phyloP scores from a whole-genome alignment of 2,888 invertebrate species.

The Oscheius myriophilus region DNA sequence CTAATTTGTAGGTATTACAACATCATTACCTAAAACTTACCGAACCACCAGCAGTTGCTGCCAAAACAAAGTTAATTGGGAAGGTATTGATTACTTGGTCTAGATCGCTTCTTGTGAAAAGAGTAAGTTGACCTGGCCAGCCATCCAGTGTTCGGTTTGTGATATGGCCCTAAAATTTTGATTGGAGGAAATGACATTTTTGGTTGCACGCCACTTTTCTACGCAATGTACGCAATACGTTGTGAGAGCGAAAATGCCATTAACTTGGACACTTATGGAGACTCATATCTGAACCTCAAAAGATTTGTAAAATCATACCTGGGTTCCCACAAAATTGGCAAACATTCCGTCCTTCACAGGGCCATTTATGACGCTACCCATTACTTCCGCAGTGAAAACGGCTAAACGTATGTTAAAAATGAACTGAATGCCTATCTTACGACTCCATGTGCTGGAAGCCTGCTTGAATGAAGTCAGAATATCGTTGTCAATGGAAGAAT shows the following conservation, averaged over 20 bases:
- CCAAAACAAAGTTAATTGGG: conserved; percentile 15
- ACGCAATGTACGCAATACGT: too few relatives aligned
- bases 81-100: background rate
- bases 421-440: background rate
- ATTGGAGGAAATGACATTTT: too few relatives aligned
- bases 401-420: background rate
- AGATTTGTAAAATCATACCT: conserved; percentile 8
- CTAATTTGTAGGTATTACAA: background rate
- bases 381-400: conserved; percentile 19
- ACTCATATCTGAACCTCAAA: background rate
- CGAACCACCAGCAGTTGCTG: conserved; percentile 21
- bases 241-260: too few relatives aligned
- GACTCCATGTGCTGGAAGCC: background rate
- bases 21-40: background rate
- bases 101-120: conserved; percentile 10
- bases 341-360: conserved; percentile 20
- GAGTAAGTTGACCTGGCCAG: conserved; percentile 13
- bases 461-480: background rate
- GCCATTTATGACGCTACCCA: conserved; percentile 26
- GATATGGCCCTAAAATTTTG: conserved; percentile 17
- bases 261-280: too few relatives aligned
- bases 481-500: conserved; percentile 17
- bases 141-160: conserved; percentile 7
- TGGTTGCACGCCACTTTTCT: too few relatives aligned
- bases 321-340: conserved; percentile 21